A percentile compares a stretch with the other conserved stretches of the same genome.
Conservation (phyloP, 2,113 vertebrate species). For the Puffinus mauretanicus region DNA sequence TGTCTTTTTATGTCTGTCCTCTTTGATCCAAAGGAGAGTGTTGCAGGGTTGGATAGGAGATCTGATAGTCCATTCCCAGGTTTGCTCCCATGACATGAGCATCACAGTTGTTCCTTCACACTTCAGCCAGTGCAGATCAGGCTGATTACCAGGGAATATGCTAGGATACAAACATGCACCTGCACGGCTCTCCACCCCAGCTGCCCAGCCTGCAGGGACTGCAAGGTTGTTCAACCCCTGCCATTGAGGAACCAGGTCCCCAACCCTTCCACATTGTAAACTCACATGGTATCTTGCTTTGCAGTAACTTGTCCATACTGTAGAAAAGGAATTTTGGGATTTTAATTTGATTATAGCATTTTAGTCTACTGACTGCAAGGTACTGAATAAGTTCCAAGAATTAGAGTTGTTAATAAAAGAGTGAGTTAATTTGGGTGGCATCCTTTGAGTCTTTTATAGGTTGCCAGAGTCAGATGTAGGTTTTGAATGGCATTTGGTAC, state of each 20-base stretch:
- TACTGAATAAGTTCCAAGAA: neutral
- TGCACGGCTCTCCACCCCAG: neutral
- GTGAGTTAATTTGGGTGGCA: neutral
- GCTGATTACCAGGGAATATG: neutral
- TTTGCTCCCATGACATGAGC: neutral
- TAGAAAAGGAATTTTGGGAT: neutral
- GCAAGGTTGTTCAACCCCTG: neutral
- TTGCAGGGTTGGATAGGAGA: neutral
- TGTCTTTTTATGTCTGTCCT: neutral
- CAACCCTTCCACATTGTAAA: neutral
- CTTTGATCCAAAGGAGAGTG: neutral
- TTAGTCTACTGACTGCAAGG: neutral
- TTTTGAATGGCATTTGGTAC: neutral
- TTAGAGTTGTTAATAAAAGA: neutral
- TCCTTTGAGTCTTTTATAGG: neutral
- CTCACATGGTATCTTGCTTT: neutral
- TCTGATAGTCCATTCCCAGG: neutral
- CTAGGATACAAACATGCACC: neutral
- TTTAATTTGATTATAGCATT: neutral
- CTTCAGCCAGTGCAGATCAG: neutral
- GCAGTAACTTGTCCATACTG: neutral
- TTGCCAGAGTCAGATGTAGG: neutral
- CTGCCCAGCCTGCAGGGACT: neutral
- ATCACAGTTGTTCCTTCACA: neutral
- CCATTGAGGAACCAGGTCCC: neutral